These are phyloP conservation scores for Leptinotarsa defecta DNA, from an alignment of 1,140 invertebrate genomes.

Conservation along the genomic window DNA sequence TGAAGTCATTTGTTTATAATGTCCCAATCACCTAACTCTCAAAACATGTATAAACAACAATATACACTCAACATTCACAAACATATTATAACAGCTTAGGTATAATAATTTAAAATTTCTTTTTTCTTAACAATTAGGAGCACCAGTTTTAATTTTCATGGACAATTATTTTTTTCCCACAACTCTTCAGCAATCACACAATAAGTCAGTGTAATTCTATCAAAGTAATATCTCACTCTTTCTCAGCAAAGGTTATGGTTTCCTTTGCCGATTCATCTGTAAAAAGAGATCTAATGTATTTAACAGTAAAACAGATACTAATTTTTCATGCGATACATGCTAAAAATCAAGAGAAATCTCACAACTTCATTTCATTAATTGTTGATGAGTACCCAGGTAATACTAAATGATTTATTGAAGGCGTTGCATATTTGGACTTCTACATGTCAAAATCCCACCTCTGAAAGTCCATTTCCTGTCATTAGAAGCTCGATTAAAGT, in stretches of 20 bases:
- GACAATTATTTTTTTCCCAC: not conserved
- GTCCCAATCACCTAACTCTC: not conserved
- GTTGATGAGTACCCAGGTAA: too few relatives aligned
- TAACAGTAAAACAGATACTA: not conserved
- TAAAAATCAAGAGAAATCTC: not conserved
- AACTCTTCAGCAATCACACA: not conserved
- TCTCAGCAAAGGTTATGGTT: constrained; percentile 34
- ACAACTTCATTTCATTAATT: too few relatives aligned
- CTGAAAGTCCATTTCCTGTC: too few relatives aligned
- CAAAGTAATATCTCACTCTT: constrained; percentile 22
- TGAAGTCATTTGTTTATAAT: not conserved
- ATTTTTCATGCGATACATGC: constrained; percentile 19
- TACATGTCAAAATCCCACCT: too few relatives aligned
- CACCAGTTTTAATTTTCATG: too few relatives aligned
- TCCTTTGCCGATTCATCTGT: constrained; percentile 32
- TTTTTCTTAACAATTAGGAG: too few relatives aligned
- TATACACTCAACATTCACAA: not conserved
- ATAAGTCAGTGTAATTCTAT: constrained; percentile 8
- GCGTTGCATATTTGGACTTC: too few relatives aligned
- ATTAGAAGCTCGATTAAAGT: too few relatives aligned
- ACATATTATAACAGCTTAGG: not conserved
- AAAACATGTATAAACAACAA: not conserved
- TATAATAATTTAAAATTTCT: not conserved
- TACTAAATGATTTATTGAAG: too few relatives aligned
- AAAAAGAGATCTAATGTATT: constrained; percentile 24